phyloP scores from a whole-genome alignment of 2,888 invertebrate species.

The Chrysodeixis includens region DNA sequence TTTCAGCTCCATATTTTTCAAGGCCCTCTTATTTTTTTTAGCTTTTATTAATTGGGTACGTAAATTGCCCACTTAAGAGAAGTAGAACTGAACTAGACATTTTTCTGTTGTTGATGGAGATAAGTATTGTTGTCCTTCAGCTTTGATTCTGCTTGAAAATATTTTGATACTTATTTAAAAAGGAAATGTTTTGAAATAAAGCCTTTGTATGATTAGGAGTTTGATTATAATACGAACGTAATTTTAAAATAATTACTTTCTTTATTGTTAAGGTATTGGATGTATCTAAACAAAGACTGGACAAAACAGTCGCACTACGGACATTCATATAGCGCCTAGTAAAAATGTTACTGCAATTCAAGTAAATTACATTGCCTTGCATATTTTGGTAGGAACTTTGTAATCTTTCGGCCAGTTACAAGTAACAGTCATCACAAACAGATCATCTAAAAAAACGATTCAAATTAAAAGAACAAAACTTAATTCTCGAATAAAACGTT shows the following conservation, averaged over 20 bases:
- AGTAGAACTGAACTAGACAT: not conserved
- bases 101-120: constrained; percentile 4
- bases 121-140: not conserved
- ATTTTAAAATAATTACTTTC: too few species aligned
- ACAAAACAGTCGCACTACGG: not conserved
- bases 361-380: not conserved
- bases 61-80: not conserved
- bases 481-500: too few species aligned
- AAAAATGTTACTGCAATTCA: not conserved
- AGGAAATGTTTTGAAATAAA: too few species aligned
- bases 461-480: not conserved
- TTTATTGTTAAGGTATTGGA: too few species aligned
- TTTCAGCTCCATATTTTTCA: constrained; percentile 7
- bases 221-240: too few species aligned
- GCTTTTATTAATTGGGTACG: constrained; percentile 5
- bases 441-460: not conserved
- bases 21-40: not conserved
- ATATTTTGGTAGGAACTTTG: not conserved
- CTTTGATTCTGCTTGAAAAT: not conserved
- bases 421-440: not conserved
- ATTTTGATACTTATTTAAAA: not conserved
- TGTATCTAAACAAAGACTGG: not conserved
- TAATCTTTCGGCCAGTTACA: not conserved
- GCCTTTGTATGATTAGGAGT: too few species aligned
- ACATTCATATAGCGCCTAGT: not conserved